Base-by-base conservation (phyloP, 2,113 vertebrate genomes). In the Sebastes fasciatus region DNA sequence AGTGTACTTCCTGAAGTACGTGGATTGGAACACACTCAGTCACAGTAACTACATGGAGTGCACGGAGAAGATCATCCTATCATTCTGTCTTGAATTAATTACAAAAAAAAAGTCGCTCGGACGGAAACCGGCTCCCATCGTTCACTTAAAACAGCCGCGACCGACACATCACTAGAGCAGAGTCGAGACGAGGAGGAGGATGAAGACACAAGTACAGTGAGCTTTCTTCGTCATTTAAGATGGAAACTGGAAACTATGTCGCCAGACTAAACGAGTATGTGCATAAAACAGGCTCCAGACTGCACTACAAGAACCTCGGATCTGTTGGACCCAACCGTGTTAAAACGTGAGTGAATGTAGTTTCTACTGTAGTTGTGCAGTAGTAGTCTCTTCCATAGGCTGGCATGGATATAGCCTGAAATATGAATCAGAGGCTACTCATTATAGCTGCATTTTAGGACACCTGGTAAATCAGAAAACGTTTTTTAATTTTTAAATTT, bases 251-350 rank as follows among this genome's bases (percentile, higher is more conserved):
- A 63, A 42, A 42, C 4, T 11, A 4, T 19, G 34, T 42, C 17
- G 0, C 2, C 0, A 10, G 4, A 63, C 61, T 63, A 2, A 9
- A 63, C 1, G 34, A 63, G 1, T 63, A 42, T 8, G 61, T 14
- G 2, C 34, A 10, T 34, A 63, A 5, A 42, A 42, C 34, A 10
- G 11, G 0, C 0, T 42, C 16, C 8, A 0, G 2, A 1, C 16
- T 63, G 14, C 2, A 19, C 4, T 63, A 19, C 19, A 14, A 42
- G 3, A 34, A 63, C 61, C 1, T 63, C 8, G 61, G 61, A 16
- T 42, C 3, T 42, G 26, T 42, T 63, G 61, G 34, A 16, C 26
- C 61, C 10, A 8, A 5, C 8, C 61, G 4, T 9, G 0, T 9
- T 5, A 17, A 17, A 42, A 17, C 1, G 61, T 63, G 6, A 63